These are phyloP conservation scores for Melopsittacus undulatus DNA, from an alignment of 2,797 vertebrate species.

Conservation along the genomic window DNA sequence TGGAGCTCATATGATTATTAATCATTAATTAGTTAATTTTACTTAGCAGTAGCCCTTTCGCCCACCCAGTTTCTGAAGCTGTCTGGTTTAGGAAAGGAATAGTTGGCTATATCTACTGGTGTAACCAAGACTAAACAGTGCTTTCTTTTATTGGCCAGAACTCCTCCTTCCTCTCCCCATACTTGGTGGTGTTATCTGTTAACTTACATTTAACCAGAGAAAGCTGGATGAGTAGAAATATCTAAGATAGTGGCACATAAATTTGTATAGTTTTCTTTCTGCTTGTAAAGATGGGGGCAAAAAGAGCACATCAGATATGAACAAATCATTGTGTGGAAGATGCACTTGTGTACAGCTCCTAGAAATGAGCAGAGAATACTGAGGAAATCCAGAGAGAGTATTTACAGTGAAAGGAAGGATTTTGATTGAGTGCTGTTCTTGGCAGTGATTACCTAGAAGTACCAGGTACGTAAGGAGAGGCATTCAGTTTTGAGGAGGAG, in stretches of 20 bases:
- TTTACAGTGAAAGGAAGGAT: neutral
- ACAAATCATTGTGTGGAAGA: neutral
- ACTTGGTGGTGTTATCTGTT: slow-evolving; percentile 58
- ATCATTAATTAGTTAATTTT: neutral
- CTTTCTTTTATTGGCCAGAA: slow-evolving; percentile 36
- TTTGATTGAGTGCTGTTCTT: neutral
- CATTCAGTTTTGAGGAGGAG: slow-evolving; percentile 27
- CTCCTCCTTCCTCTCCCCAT: fast-evolving
- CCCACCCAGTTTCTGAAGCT: neutral
- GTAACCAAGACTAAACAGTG: slow-evolving; percentile 28
- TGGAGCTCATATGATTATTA: neutral
- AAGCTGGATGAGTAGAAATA: neutral
- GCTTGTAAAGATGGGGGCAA: neutral
- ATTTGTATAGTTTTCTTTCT: neutral
- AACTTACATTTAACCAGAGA: slow-evolving; percentile 41
- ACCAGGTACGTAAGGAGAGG: neutral
- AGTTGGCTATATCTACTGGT: neutral
- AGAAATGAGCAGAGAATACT: neutral
- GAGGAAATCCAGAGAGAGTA: neutral
- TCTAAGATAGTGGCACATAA: neutral
- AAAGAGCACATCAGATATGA: neutral
- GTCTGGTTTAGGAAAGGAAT: neutral
- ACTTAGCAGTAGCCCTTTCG: neutral
- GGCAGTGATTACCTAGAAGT: slow-evolving; percentile 15
- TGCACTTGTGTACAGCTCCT: neutral